These are phyloP conservation scores for Acleris emargana DNA, from an alignment of 2,888 invertebrate genomes.

Conservation along the genomic window DNA sequence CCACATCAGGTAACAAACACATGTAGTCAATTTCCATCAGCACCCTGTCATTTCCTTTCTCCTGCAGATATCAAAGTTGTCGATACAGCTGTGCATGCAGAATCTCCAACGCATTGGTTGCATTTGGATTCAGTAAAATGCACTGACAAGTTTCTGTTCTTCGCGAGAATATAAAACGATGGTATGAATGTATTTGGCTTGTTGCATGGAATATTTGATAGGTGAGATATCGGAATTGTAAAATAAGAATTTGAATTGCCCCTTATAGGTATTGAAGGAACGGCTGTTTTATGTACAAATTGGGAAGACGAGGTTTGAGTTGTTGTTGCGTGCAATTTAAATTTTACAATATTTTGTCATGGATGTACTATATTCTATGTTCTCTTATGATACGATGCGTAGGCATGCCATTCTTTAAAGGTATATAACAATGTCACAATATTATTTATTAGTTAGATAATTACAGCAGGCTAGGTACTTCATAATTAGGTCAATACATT, in stretches of 20 bases:
- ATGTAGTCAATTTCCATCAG: slow-evolving; percentile 14
- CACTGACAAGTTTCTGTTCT: slow-evolving; percentile 26
- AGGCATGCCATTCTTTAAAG: too few relatives aligned
- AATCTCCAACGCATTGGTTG: slow-evolving; percentile 21
- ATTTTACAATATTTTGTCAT: too few relatives aligned
- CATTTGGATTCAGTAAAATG: slow-evolving; percentile 20
- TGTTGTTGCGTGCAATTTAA: too few relatives aligned
- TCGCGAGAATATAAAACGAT: slow-evolving; percentile 12
- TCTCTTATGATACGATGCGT: too few relatives aligned
- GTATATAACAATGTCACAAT: too few relatives aligned
- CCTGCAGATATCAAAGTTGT: slow-evolving; percentile 6
- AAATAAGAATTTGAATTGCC: not conserved
- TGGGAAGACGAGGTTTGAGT: too few relatives aligned
- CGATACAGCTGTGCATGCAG: slow-evolving; percentile 20
- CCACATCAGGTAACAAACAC: too few relatives aligned
- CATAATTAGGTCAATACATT: too few relatives aligned
- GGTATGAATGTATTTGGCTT: slow-evolving; percentile 31
- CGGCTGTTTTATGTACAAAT: too few relatives aligned
- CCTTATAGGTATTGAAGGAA: not conserved
- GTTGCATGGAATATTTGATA: slow-evolving; percentile 22
- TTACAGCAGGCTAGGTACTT: too few relatives aligned
- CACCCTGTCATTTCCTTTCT: slow-evolving; percentile 4
- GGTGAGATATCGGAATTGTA: slow-evolving; percentile 5
- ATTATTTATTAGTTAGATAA: too few relatives aligned
- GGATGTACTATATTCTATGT: too few relatives aligned